These are phyloP conservation scores for Ramphastos sulfuratus DNA, from an alignment of 2,113 vertebrate genomes.

Conservation along the genomic window DNA sequence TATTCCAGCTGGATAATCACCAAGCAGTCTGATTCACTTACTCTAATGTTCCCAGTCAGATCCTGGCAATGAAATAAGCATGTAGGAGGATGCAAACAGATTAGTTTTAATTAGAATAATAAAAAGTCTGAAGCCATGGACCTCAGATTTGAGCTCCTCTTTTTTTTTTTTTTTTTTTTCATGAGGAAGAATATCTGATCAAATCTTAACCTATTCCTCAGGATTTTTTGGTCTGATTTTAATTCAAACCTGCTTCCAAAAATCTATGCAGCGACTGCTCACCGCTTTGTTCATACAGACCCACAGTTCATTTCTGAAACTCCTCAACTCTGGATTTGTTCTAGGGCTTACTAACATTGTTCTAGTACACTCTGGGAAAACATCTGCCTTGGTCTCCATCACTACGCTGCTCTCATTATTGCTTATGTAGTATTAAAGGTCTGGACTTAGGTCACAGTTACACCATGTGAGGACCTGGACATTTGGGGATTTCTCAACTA, in stretches of 20 bases:
- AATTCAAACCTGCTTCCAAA: slow-evolving; percentile 4
- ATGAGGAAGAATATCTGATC: neutral
- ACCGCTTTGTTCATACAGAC: neutral
- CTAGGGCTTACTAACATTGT: neutral
- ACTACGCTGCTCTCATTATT: neutral
- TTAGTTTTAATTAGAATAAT: slow-evolving; percentile 63
- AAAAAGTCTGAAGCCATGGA: neutral
- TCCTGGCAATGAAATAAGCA: slow-evolving; percentile 53
- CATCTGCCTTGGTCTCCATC: neutral
- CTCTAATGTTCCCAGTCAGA: slow-evolving; percentile 61
- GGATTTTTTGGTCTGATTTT: neutral
- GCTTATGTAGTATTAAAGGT: neutral
- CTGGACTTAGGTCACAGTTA: neutral
- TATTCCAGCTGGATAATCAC: slow-evolving; percentile 58
- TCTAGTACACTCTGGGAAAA: neutral
- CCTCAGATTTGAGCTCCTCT: neutral
- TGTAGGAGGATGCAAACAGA: slow-evolving; percentile 44
- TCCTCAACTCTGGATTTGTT: neutral
- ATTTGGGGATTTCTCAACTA: neutral
- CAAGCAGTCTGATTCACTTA: slow-evolving; percentile 63
- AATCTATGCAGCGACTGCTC: neutral
- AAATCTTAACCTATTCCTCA: neutral
- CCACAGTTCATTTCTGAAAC: neutral
- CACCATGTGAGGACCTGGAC: neutral
- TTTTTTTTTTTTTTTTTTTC: neutral